Conservation (phyloP, 1,140 invertebrate species). For the Lepidurus apus region DNA sequence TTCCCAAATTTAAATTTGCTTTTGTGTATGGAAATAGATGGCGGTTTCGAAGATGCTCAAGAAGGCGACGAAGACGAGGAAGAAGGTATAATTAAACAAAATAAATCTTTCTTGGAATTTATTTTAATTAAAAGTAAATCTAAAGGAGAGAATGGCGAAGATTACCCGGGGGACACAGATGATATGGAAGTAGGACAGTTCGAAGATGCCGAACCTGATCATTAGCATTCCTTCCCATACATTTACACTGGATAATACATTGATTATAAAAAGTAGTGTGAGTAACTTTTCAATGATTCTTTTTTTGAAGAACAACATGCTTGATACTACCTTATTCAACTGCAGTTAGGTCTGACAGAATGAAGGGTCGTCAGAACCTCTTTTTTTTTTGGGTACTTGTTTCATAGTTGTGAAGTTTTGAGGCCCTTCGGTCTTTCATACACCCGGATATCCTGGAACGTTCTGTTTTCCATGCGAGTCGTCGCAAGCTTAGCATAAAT, state of each 20-base stretch:
- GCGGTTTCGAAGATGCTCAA: slow-evolving; percentile 51
- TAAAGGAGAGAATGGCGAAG: slow-evolving; percentile 42
- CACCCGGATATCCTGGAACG: slow-evolving; percentile 17
- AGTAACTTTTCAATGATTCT: neutral
- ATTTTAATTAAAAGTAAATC: slow-evolving; percentile 39
- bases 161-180: slow-evolving; percentile 46
- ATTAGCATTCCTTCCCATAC: slow-evolving; percentile 26
- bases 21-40: slow-evolving; percentile 41
- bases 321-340: neutral
- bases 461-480: neutral
- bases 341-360: neutral
- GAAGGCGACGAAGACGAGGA: slow-evolving; percentile 42
- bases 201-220: slow-evolving; percentile 50
- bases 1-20: neutral
- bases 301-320: neutral
- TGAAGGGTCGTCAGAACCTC: neutral
- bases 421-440: slow-evolving; percentile 2
- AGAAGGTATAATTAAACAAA: slow-evolving; percentile 36
- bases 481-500: slow-evolving; percentile 15
- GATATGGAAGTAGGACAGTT: slow-evolving; percentile 52
- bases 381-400: slow-evolving; percentile 8
- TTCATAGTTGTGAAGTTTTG: slow-evolving; percentile 5
- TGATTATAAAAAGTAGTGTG: neutral
- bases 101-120: slow-evolving; percentile 32
- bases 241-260: neutral